Percentiles rank a stretch among this genome's conserved stretches.
phyloP scores from a whole-genome alignment of 2,888 invertebrate genomes.

The Microctonus hyperodae region DNA sequence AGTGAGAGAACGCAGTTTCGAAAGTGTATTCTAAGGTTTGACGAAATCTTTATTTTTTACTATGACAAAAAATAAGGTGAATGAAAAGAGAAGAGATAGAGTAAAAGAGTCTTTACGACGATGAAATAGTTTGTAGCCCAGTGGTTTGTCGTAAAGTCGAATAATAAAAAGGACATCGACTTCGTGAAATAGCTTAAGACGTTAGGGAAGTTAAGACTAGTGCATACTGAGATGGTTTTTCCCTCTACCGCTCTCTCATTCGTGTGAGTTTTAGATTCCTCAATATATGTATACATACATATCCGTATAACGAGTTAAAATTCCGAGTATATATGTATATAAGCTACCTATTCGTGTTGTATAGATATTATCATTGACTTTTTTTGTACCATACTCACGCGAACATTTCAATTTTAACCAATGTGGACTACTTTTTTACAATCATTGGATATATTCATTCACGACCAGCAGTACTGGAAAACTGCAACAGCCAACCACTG shows the following conservation, averaged over 20 bases:
- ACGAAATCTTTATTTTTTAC: background rate
- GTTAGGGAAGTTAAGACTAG: background rate
- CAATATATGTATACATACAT: no score
- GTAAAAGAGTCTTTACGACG: conserved; percentile 27
- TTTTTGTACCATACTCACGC: background rate
- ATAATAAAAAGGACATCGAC: conserved; percentile 36
- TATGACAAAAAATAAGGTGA: background rate
- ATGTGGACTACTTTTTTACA: background rate
- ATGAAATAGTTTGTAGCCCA: conserved; percentile 38
- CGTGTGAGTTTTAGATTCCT: conserved; percentile 4
- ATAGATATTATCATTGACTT: conserved; percentile 2
- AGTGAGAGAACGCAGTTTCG: background rate
- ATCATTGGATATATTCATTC: conserved; percentile 2
- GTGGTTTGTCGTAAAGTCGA: conserved; percentile 35
- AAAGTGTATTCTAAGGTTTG: conserved; percentile 9
- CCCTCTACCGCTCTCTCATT: background rate
- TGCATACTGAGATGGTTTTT: background rate
- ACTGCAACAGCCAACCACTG: conserved; percentile 5
- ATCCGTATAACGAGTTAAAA: background rate
- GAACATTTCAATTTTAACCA: conserved; percentile 6
- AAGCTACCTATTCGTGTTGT: background rate
- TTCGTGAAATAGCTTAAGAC: conserved; percentile 28
- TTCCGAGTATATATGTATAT: background rate
- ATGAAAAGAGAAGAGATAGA: background rate
- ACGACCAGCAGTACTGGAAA: background rate